Percentiles rank a stretch among this genome's conserved stretches.
phyloP scores from a whole-genome alignment of 2,797 vertebrate genomes.

The Muscicapa comitata region DNA sequence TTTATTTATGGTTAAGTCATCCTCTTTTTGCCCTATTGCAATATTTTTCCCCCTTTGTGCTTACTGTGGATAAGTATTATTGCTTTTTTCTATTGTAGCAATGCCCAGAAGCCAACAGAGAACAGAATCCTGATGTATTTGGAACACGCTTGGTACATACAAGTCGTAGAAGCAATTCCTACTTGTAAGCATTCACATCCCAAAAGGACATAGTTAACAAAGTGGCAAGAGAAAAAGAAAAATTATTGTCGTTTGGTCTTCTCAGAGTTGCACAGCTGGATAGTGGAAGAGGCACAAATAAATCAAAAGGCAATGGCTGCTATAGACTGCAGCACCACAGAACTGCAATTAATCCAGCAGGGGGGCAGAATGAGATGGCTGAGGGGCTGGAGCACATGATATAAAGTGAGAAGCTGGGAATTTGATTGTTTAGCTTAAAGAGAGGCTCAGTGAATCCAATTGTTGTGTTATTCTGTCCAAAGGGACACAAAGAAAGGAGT shows the following conservation, averaged over 20 bases:
- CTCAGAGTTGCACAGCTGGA: neutral
- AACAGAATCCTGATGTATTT: neutral
- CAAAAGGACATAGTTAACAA: neutral
- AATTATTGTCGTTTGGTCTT: neutral
- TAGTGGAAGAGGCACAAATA: neutral
- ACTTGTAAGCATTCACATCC: neutral
- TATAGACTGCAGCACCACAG: neutral
- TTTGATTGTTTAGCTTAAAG: neutral
- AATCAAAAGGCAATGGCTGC: neutral
- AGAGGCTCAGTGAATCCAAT: rapidly evolving
- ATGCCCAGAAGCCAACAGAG: neutral
- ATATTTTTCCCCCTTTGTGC: neutral
- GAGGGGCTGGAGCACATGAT: neutral
- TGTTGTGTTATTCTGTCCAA: neutral
- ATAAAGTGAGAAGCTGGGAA: neutral
- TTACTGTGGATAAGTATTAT: neutral
- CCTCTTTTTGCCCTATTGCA: neutral
- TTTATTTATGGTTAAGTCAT: neutral
- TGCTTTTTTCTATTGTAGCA: neutral
- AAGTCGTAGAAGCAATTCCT: neutral
- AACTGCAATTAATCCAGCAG: neutral
- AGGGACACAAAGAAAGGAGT: neutral
- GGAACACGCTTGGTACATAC: neutral
- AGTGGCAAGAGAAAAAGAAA: neutral
- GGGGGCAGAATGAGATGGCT: neutral